These are phyloP conservation scores for Elephas maximus DNA, from an alignment of 2,113 vertebrate genomes.

Conservation along the genomic window DNA sequence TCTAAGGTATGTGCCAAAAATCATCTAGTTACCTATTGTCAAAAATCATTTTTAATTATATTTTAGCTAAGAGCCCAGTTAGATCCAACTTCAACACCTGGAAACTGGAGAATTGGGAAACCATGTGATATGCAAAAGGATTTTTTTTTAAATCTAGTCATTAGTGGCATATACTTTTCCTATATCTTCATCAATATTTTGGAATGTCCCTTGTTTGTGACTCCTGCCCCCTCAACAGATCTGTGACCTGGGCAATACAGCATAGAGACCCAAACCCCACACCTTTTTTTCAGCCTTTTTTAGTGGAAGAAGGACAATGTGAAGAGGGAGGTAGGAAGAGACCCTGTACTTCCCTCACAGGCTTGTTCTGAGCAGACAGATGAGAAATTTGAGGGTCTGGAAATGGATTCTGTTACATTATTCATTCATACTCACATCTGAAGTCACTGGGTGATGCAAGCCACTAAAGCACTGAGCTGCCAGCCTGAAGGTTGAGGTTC, in stretches of 20 bases:
- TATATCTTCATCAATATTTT: neutral
- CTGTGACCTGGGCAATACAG: neutral
- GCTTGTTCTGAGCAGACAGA: no score
- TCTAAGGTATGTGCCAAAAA: conserved; percentile 23
- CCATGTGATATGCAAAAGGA: neutral
- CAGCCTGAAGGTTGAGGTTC: no score
- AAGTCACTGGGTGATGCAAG: no score
- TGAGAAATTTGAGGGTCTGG: neutral
- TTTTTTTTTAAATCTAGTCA: neutral
- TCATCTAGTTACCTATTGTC: neutral
- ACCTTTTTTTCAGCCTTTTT: no score
- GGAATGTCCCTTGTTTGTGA: neutral
- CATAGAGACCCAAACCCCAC: neutral
- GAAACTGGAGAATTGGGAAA: conserved; percentile 16
- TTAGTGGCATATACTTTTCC: neutral
- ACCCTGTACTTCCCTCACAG: neutral
- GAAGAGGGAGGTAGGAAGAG: neutral
- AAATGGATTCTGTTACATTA: neutral
- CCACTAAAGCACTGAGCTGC: no score
- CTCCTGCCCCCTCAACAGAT: neutral
- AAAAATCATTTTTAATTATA: conserved; percentile 46
- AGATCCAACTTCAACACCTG: neutral
- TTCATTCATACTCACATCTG: neutral
- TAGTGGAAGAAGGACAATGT: neutral
- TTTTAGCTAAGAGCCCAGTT: neutral